These are phyloP conservation scores for Thunnus albacares DNA, from an alignment of 2,797 vertebrate genomes.

Conservation along the genomic window DNA sequence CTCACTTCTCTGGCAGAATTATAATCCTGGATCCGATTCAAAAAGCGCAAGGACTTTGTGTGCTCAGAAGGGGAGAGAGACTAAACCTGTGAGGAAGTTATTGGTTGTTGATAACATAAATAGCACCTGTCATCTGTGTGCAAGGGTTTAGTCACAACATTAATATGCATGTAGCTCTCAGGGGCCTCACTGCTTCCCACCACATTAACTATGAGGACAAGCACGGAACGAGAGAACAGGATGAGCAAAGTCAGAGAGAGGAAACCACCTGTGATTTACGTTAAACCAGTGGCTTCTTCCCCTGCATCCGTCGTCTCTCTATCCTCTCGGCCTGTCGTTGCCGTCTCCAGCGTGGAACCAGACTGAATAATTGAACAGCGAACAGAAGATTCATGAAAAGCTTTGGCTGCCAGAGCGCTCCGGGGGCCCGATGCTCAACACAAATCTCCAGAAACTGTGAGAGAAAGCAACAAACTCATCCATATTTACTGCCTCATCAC, in stretches of 20 bases:
- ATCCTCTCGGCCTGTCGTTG: slow-evolving; percentile 42
- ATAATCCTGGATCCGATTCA: slow-evolving; percentile 37
- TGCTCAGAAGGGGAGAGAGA: slow-evolving; percentile 33
- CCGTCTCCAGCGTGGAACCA: slow-evolving; percentile 46
- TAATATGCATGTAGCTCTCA: slow-evolving; percentile 45
- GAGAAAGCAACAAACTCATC: slow-evolving; percentile 71
- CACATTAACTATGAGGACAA: slow-evolving; percentile 12
- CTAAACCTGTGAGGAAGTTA: slow-evolving; percentile 40
- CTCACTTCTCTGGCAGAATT: slow-evolving; percentile 35
- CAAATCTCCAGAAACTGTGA: slow-evolving; percentile 62
- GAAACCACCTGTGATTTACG: slow-evolving; percentile 35
- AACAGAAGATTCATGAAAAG: slow-evolving; percentile 74
- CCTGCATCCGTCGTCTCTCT: slow-evolving; percentile 35
- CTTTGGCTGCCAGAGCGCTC: slow-evolving; percentile 52
- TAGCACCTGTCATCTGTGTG: slow-evolving; percentile 55
- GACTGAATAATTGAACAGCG: slow-evolving; percentile 78
- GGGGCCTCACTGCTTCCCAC: background rate
- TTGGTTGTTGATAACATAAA: slow-evolving; percentile 54
- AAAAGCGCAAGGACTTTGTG: slow-evolving; percentile 23
- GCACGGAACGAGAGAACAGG: background rate
- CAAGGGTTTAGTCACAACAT: slow-evolving; percentile 45
- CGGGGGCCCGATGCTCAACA: slow-evolving; percentile 56
- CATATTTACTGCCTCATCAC: slow-evolving; percentile 71
- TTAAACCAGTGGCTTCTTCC: slow-evolving; percentile 7
- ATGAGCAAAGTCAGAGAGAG: slow-evolving; percentile 9